Evolutionary conservation across 1,140 invertebrate genomes (phyloP).

Genomic region (Drosophila tristis): DNA sequence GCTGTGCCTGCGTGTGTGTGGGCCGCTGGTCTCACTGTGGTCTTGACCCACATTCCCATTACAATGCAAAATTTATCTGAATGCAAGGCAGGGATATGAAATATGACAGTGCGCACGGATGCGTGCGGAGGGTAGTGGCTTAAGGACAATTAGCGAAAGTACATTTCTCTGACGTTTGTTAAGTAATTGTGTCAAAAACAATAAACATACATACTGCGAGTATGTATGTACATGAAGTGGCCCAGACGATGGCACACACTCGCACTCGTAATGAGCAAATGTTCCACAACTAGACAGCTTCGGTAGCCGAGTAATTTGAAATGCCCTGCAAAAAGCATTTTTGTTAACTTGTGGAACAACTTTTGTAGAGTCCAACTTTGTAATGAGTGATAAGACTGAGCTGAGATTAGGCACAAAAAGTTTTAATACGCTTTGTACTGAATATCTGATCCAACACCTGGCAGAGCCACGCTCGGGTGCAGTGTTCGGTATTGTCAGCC

Average conservation of each 20-base stretch:
- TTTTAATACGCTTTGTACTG: too few species aligned
- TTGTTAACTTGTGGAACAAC: background rate
- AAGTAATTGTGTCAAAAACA: conserved; percentile 76
- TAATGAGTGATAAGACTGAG: too few species aligned
- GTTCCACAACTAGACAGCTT: conserved; percentile 1
- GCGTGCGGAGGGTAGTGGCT: conserved; percentile 10
- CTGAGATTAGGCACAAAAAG: too few species aligned
- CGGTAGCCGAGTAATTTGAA: background rate
- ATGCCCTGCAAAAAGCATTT: conserved; percentile 13
- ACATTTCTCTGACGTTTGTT: conserved; percentile 68
- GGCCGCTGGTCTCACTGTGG: conserved; percentile 30
- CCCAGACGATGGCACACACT: conserved; percentile 22
- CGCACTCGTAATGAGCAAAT: conserved; percentile 61
- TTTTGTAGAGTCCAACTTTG: too few species aligned
- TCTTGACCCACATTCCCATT: conserved; percentile 74
- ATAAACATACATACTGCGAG: conserved; percentile 10
- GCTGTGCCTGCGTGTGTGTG: background rate
- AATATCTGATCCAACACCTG: too few species aligned
- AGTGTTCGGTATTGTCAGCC: conserved; percentile 40
- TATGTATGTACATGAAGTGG: conserved; percentile 11
- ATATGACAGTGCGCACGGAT: conserved; percentile 15
- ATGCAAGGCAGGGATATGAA: conserved; percentile 51
- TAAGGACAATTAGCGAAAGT: conserved; percentile 67
- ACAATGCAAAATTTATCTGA: conserved; percentile 71
- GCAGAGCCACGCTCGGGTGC: too few species aligned